A percentile compares a stretch with the other conserved stretches of the same genome.
phyloP scores from a whole-genome alignment of 2,888 invertebrate genomes.

The Sympetrum striolatum region DNA sequence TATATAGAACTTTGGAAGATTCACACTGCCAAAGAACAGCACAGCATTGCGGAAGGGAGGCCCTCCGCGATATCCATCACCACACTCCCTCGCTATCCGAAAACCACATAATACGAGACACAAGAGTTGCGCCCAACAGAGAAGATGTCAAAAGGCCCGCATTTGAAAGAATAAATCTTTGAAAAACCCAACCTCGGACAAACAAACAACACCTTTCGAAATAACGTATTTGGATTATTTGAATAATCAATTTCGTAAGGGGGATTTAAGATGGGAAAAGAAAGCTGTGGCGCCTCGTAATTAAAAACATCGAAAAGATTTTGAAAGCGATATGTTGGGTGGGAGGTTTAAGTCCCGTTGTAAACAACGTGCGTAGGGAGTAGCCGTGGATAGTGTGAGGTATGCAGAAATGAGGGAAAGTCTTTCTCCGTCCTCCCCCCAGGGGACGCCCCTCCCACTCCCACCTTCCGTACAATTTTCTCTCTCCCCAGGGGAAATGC shows the following conservation, averaged over 20 bases:
- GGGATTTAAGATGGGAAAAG: not conserved
- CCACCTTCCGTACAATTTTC: not conserved
- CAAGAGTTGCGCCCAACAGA: too few relatives aligned
- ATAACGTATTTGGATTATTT: not conserved
- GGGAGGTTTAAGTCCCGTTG: not conserved
- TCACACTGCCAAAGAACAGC: too few relatives aligned
- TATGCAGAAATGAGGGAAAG: not conserved
- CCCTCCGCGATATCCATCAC: too few relatives aligned
- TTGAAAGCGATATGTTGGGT: not conserved
- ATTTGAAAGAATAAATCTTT: too few relatives aligned
- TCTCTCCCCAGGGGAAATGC: not conserved
- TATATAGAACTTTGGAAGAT: too few relatives aligned
- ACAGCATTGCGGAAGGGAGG: too few relatives aligned
- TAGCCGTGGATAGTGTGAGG: not conserved
- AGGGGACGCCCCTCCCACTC: not conserved
- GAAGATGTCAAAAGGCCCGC: too few relatives aligned
- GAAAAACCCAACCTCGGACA: too few relatives aligned
- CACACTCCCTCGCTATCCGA: too few relatives aligned
- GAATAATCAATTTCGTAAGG: not conserved
- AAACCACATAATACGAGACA: too few relatives aligned
- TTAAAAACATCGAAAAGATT: not conserved
- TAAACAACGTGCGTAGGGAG: conserved; percentile 9
- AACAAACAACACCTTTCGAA: not conserved
- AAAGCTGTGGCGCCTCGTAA: not conserved
- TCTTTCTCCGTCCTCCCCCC: not conserved